Base-by-base conservation (phyloP, 30 jellyfish, hydroid and myxozoan species). In the Aurelia sp. region DNA sequence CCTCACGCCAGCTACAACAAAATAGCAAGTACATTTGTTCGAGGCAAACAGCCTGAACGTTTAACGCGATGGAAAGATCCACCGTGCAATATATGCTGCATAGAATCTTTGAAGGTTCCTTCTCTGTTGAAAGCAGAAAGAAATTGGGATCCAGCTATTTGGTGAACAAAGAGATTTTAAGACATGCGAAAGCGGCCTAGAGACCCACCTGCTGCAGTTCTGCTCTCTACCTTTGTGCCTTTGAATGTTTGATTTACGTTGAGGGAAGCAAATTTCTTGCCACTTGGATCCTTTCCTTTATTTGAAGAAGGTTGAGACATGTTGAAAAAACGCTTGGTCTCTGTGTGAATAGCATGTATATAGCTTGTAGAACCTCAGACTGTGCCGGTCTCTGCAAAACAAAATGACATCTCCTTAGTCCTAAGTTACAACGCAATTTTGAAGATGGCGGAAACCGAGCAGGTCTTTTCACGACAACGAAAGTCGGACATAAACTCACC, bases 321-420 rank as follows among this genome's bases (percentile, higher is more conserved):
- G 82, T 81, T 93, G 97, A 30, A 75, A 76, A 87, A 89, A 91
- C 90, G 91, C 88, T 82, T 47, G 69, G 72, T 62, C 61, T 69
- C 87, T 76, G 96, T 94, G 89, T 92, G 97, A 88, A 71, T 80
- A 88, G 44, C 98, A 94, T 94, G 97, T 88, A 94, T 90, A 89
- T 78, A 83, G 91, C 92, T 93, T 58, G 79, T 82, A 80, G 92
- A 82, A 88, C 95, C 76, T 89, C 95, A 71, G 86, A 68, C 74
- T 92, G 97, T 89, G 98, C 98, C 96, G 96, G 98, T 80, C 90
- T 90, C 96, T 87, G 69, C 88, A 80, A 86, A 80, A 76, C 68
- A 81, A 57, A 84, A 82, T 44, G 55, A 67, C 41, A 41, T 60
- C 24, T 62, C 35, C 33, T 55, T 52, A 88, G 75, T 73, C 90